Percentiles rank a stretch among this genome's conserved stretches.
phyloP scores from a whole-genome alignment of 2,888 invertebrate species.

The Pomacea canaliculata region DNA sequence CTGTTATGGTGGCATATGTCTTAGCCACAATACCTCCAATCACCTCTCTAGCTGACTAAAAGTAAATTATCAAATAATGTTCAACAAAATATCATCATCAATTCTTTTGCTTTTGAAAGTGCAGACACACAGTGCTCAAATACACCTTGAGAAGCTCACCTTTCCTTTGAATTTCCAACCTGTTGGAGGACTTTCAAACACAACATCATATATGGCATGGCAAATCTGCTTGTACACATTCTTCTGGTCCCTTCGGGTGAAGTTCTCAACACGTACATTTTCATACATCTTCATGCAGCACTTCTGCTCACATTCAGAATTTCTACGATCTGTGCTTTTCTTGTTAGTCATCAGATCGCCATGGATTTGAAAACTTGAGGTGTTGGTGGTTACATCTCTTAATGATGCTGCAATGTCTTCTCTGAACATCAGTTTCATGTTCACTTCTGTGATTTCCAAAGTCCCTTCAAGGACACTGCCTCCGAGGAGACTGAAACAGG shows the following conservation, averaged over 20 bases:
- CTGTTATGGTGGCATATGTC: too few species aligned
- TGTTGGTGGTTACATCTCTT: background rate
- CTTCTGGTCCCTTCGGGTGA: constrained; percentile 25
- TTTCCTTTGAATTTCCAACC: background rate
- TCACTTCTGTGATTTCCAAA: constrained; percentile 2
- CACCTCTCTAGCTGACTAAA: too few species aligned
- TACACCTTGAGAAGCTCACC: background rate
- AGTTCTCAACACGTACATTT: constrained; percentile 15
- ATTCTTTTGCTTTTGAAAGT: too few species aligned
- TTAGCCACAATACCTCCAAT: too few species aligned
- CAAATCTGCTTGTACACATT: constrained; percentile 32
- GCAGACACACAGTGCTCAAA: too few species aligned
- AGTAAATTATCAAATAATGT: too few species aligned
- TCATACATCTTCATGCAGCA: background rate
- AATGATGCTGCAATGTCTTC: background rate
- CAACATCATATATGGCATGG: constrained; percentile 17
- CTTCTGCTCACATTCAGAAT: too few species aligned
- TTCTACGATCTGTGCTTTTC: too few species aligned
- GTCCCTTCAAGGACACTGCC: constrained; percentile 4
- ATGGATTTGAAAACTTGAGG: too few species aligned
- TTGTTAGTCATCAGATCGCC: too few species aligned
- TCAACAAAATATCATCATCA: too few species aligned
- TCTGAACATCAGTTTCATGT: constrained; percentile 8
- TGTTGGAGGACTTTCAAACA: background rate
- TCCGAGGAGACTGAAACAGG: constrained; percentile 1